Base-by-base conservation (phyloP, 2,888 invertebrate genomes). In the Micoletzkya japonica region DNA sequence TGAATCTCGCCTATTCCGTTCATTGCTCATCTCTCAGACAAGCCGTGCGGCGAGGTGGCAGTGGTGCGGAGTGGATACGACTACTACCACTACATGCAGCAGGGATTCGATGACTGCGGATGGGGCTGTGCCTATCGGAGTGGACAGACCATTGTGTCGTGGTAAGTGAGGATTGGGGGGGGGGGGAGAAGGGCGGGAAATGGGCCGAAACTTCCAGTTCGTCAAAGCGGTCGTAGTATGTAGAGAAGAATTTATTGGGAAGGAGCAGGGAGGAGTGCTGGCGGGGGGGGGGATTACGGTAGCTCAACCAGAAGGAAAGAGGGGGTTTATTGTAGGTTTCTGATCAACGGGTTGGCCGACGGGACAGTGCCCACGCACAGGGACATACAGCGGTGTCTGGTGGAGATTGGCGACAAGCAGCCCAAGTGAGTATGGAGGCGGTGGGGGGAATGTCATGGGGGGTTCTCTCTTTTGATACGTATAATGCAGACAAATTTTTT, bases 61-160 rank as follows among this genome's bases (percentile, higher is more conserved):
- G 63, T 87, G 32, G 89, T 97, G 2, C 89, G 91, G 75, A 98
- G 98, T 1, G 89, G 90, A 75, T 98, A 98, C 86, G 89, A 91
- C 26, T 99, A 98, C 87, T 92, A 94, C 86, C 98, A 99, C 87
- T 99, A 99, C 86, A 92, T 94, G 91, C 95, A 96, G 87, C 92
- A 96, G 84, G 90, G 58, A 30, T 57, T 68, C 44, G 68, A 68
- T 68, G 68, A 68, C 24, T 57, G 92, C 86, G 95, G 95, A n/a
- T 98, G 98, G 98, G 98, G 98, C 4, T 98, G 98, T 88, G 98
- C 98, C 0, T 98, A 98, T 86, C 90, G 98, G 73, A 96, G 96
- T 0, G 89, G 98, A 83, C 98, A 98, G 88, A 96, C 97, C 0
- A 90, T 98, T 75, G 58, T 58, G 39, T 44, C 44, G 44, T 68